Evolutionary conservation across 2,113 vertebrate species (phyloP), one percentile per base, ranked within the genome.

Genomic region (Hemiscyllium ocellatum): DNA sequence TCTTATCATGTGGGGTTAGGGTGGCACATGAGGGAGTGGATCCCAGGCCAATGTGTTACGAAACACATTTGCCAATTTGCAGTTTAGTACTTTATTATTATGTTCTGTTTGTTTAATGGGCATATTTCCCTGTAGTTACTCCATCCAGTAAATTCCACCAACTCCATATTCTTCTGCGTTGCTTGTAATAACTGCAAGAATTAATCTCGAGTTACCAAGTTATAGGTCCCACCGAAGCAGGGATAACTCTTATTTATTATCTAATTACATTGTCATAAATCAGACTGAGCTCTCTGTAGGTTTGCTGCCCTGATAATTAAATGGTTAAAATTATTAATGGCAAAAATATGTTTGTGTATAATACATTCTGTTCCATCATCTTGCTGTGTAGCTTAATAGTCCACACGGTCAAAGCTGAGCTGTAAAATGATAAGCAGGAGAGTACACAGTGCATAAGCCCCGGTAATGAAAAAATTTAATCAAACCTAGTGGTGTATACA

Each of bases 401-500:
- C 47, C 42, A 17, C 42, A 17, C 12, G 13, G 68, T 95, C 94
- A 70, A 95, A 50, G 47, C 68, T 95, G 68, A 93, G 89, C 89
- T 66, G 89, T 93, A 93, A 93, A 93, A 76, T 72, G 94, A 72
- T 95, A 50, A 95, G 66, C 69, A 76, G 69, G 68, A 72, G 94
- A 95, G 94, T 95, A 95, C 94, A 95, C 47, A 72, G 10, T 95
- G 68, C 68, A 50, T 95, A 95, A 52, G 69, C 69, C 68, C 26
- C 24, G 24, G 94, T 95, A 95, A 95, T 95, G 94, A 95, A 95
- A 50, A 95, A 72, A 72, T 95, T 72, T 95, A 95, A 95, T 95
- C 94, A 95, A 95, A 95, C 94, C 94, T 29, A 95, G 94, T 50
- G 66, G 26, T 72, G 69, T 95, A 95, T 95, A 95, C 94, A 95